phyloP scores from a whole-genome alignment of 2,888 invertebrate species.

The Habroteleia sp. region DNA sequence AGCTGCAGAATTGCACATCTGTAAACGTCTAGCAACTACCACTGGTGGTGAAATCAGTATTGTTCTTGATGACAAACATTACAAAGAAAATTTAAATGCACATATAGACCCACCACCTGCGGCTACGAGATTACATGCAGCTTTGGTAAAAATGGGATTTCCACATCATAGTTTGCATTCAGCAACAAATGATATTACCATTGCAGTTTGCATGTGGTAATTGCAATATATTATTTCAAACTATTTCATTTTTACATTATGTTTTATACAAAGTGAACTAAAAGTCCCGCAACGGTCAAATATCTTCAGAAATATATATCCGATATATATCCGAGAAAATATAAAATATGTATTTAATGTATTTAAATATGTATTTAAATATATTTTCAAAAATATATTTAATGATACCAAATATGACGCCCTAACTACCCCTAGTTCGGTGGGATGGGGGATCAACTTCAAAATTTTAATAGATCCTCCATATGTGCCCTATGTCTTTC shows the following conservation, averaged over 20 bases:
- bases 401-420: too few species aligned
- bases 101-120: conserved; percentile 88
- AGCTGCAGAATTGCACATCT: conserved; percentile 96
- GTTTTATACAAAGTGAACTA: too few species aligned
- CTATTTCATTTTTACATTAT: background rate
- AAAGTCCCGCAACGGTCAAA: too few species aligned
- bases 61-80: conserved; percentile 91
- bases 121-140: conserved; percentile 87
- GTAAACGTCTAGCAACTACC: conserved; percentile 90
- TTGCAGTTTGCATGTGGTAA: conserved; percentile 96
- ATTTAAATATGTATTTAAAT: too few species aligned
- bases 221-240: background rate
- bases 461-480: too few species aligned
- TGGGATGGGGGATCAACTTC: too few species aligned
- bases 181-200: conserved; percentile 84
- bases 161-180: conserved; percentile 88
- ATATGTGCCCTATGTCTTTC: too few species aligned
- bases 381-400: too few species aligned
- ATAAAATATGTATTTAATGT: too few species aligned
- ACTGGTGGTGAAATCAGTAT: conserved; percentile 95
- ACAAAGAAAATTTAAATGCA: conserved; percentile 84
- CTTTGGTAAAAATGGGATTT: conserved; percentile 97
- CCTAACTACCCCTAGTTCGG: too few species aligned
- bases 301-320: too few species aligned
- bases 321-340: too few species aligned